Evolutionary conservation across 1,140 invertebrate species (phyloP), one percentile per base, ranked within the genome.

Genomic region (Calycopis cecrops): DNA sequence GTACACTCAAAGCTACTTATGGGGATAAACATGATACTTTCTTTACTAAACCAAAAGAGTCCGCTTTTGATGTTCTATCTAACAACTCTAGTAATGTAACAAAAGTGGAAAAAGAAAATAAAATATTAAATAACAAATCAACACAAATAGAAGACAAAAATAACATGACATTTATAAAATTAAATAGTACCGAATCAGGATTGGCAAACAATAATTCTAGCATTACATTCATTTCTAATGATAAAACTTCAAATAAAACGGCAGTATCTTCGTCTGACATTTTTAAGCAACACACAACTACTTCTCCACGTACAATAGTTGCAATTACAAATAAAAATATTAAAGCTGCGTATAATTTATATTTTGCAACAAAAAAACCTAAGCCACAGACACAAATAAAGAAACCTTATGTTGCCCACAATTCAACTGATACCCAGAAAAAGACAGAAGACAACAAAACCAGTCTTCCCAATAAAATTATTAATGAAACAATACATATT

Each of bases 11-110:
- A 73, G 78, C 85, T 35, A 88, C 85, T 0, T 88, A 88, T 59
- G 87, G 87, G 10, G 85, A 88, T 58, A 88, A 87, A 70, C 86
- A 88, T 57, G 83, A 87, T 12, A 79, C 76, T 56, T 75, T 85
- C 55, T 85, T 82, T 55, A 35, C 64, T 21, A 80, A 76, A 66
- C 44, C 60, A 21, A 77, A 79, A 68, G 8, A 12, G 6, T 4
- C 16, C 10, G 9, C 7, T 44, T 14, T 16, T 0, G 17, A 17
- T 44, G 9, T 17, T 17, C 40, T 9, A 6, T 9, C 3, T 3
- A 44, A 16, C 7, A 16, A 7, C 17, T 16, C 7, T 1, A 8
- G 14, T 9, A 44, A 17, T 9, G 9, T 9, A 9, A 16, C 16
- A 44, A 44, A 4, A 3, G 6, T 17, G 16, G 17, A 16, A 16